Conservation (phyloP, 2,113 vertebrate genomes). For the Colossoma macropomum region DNA sequence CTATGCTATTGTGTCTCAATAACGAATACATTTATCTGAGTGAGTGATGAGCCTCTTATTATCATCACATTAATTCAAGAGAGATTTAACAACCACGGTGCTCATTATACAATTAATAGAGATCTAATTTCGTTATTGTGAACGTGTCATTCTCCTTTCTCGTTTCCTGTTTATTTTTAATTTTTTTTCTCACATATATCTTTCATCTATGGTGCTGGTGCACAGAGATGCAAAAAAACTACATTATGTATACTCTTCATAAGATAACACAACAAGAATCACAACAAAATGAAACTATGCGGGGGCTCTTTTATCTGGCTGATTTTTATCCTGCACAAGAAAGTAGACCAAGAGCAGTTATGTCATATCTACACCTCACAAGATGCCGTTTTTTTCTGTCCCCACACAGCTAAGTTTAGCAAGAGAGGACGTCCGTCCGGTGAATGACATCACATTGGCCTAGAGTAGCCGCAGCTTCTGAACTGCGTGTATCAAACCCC, state of each 20-base stretch:
- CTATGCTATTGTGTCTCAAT: constrained; percentile 18
- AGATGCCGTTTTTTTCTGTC: neutral
- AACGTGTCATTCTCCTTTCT: neutral
- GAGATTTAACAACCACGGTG: neutral
- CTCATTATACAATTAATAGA: neutral
- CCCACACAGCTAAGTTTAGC: constrained; percentile 46
- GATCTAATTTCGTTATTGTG: neutral
- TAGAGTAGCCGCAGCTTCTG: constrained; percentile 13
- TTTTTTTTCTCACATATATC: neutral
- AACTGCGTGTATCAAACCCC: constrained; percentile 17
- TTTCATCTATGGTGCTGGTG: neutral
- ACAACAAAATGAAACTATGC: neutral
- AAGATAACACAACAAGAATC: neutral
- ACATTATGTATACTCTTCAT: neutral
- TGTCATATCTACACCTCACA: constrained; percentile 13
- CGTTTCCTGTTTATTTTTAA: neutral
- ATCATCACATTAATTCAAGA: constrained; percentile 29
- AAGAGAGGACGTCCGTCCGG: constrained; percentile 55
- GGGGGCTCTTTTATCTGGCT: neutral
- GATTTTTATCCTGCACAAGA: neutral
- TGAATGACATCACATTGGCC: constrained; percentile 46
- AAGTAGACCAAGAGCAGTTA: neutral
- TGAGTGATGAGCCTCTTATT: constrained; percentile 8
- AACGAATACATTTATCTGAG: constrained; percentile 25
- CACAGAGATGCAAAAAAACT: neutral